These are phyloP conservation scores for Julus scanicus DNA, from an alignment of 2,888 invertebrate genomes.

Conservation along the genomic window DNA sequence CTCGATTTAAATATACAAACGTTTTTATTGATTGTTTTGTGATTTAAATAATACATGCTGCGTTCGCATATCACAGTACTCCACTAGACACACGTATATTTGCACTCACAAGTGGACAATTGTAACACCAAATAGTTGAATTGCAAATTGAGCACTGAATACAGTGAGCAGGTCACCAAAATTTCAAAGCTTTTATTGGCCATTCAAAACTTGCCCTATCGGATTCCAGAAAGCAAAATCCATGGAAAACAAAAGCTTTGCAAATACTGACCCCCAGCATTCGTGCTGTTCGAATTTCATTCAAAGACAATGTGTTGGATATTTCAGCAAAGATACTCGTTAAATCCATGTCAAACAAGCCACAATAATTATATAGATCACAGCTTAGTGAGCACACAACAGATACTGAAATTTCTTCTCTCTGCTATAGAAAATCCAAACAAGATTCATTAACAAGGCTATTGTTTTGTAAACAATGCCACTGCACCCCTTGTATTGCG, in stretches of 20 bases:
- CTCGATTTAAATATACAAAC: background rate
- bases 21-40: conserved; percentile 19
- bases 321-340: background rate
- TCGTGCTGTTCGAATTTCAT: background rate
- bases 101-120: background rate
- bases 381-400: background rate
- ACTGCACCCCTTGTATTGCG: background rate
- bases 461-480: conserved; percentile 38
- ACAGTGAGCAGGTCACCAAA: background rate
- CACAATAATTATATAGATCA: background rate
- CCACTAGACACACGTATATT: background rate
- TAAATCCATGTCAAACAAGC: background rate
- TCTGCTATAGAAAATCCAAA: background rate
- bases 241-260: background rate
- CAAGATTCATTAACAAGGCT: conserved; percentile 1
- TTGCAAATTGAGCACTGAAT: background rate
- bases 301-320: no score
- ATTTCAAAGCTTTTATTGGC: conserved; percentile 7
- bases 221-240: background rate
- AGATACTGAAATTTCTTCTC: background rate
- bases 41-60: conserved; percentile 8
- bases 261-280: conserved; percentile 16
- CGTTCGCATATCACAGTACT: background rate
- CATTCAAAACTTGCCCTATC: background rate
- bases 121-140: background rate